Percentiles rank a stretch among this genome's conserved stretches.
Conservation (phyloP, 2,888 invertebrate species). For the Endotricha flammealis region DNA sequence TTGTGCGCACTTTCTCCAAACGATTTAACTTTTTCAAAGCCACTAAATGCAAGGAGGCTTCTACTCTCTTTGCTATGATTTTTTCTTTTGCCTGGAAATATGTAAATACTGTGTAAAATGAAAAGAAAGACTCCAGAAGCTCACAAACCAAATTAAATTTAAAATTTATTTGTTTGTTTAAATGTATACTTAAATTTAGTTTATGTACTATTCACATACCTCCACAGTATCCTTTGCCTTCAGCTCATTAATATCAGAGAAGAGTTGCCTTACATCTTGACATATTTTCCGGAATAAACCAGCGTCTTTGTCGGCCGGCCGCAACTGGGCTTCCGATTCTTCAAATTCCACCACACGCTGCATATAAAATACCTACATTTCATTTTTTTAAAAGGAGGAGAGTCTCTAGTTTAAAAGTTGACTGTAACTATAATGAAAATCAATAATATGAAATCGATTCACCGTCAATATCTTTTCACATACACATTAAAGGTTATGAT, state of each 20-base stretch:
- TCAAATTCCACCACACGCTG: conserved; percentile 85
- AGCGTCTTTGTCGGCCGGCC: conserved; percentile 83
- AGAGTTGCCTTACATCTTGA: conserved; percentile 81
- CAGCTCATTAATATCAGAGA: conserved; percentile 82
- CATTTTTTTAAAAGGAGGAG: too few relatives aligned
- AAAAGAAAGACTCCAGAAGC: too few relatives aligned
- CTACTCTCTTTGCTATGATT: conserved; percentile 82
- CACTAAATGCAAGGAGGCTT: conserved; percentile 88
- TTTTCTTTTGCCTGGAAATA: conserved; percentile 76
- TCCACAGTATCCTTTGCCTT: conserved; percentile 79
- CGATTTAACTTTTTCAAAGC: conserved; percentile 93
- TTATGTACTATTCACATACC: conserved; percentile 61
- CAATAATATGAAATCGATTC: too few relatives aligned
- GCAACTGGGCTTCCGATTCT: conserved; percentile 83
- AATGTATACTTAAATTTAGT: too few relatives aligned
- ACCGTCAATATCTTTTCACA: too few relatives aligned
- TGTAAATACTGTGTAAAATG: too few relatives aligned
- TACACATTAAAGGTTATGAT: too few relatives aligned
- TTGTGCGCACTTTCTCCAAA: conserved; percentile 91
- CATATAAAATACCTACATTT: conserved; percentile 7
- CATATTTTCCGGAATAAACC: conserved; percentile 83
- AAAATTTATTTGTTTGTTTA: too few relatives aligned
- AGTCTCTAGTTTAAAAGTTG: too few relatives aligned
- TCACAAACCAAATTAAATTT: too few relatives aligned
- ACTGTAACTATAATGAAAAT: too few relatives aligned